Evolutionary conservation across 2,797 vertebrate genomes (phyloP).

Genomic region (Pantherophis alleghaniensis): DNA sequence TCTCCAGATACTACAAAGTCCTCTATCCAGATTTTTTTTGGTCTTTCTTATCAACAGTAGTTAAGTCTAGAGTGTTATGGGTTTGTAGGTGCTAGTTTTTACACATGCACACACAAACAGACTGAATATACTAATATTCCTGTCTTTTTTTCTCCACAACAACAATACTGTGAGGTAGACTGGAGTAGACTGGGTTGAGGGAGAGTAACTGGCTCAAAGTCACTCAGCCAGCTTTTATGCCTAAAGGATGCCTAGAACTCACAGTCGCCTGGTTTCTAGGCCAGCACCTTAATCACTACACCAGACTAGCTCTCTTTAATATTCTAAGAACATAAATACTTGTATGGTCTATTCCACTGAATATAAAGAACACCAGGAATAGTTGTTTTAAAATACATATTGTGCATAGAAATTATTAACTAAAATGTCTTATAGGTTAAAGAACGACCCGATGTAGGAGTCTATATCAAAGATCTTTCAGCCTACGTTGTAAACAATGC

Average conservation of each 20-base stretch:
- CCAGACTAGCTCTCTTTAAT: neutral
- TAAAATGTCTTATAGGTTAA: conserved; percentile 83
- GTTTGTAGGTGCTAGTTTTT: neutral
- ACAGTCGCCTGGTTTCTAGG: neutral
- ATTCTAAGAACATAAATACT: neutral
- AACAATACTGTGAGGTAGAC: neutral
- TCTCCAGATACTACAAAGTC: neutral
- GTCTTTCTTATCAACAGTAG: neutral
- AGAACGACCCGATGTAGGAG: conserved; percentile 97
- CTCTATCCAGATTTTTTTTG: neutral
- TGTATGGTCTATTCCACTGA: neutral
- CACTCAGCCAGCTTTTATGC: neutral
- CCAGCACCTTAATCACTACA: neutral
- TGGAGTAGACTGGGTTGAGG: neutral
- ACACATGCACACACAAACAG: neutral
- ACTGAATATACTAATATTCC: neutral
- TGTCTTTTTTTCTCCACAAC: neutral
- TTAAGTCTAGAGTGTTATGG: neutral
- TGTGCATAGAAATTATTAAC: conserved; percentile 22
- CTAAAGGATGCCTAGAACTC: neutral
- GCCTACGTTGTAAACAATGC: conserved; percentile 98
- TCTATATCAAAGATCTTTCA: conserved; percentile 98
- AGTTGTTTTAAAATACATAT: neutral
- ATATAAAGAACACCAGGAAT: neutral
- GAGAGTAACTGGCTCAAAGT: neutral